A percentile compares a stretch with the other conserved stretches of the same genome.
These are phyloP conservation scores for Turnix velox DNA, from an alignment of 2,113 vertebrate genomes.

Conservation along the genomic window DNA sequence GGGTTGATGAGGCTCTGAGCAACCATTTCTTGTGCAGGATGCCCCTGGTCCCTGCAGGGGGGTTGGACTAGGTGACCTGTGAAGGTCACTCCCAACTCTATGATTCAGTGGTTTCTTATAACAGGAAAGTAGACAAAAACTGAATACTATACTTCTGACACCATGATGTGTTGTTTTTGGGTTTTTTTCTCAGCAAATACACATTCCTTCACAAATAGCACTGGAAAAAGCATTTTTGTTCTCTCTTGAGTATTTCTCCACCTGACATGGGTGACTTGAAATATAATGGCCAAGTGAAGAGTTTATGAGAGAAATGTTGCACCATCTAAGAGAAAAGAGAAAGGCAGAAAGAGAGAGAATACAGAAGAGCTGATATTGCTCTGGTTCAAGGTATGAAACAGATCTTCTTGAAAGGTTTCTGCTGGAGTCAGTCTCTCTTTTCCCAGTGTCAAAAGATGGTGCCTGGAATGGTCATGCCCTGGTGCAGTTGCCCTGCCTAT, in stretches of 20 bases:
- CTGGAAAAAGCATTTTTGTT: not conserved
- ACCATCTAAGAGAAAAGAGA: not conserved
- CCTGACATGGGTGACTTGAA: not conserved
- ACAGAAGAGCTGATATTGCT: not conserved
- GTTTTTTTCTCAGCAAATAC: not conserved
- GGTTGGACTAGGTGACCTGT: no score
- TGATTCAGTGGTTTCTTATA: not conserved
- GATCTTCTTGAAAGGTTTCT: not conserved
- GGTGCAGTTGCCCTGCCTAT: no score
- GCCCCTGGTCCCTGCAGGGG: no score
- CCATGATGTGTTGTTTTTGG: not conserved
- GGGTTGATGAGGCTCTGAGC: no score
- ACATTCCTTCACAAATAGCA: not conserved
- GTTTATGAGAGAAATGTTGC: not conserved
- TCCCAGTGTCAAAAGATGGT: fast-evolving
- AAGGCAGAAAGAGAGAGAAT: not conserved
- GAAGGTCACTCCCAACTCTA: no score
- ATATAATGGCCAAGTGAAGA: not conserved
- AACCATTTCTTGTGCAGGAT: no score
- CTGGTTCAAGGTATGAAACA: not conserved
- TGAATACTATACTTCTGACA: not conserved
- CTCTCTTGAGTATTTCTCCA: not conserved
- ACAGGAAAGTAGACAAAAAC: not conserved
- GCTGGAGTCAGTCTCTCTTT: not conserved
- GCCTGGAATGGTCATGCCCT: not conserved